Evolutionary conservation across 2,113 vertebrate genomes (phyloP), one percentile per base, ranked within the genome.

Genomic region (Lucifuga dentata): DNA sequence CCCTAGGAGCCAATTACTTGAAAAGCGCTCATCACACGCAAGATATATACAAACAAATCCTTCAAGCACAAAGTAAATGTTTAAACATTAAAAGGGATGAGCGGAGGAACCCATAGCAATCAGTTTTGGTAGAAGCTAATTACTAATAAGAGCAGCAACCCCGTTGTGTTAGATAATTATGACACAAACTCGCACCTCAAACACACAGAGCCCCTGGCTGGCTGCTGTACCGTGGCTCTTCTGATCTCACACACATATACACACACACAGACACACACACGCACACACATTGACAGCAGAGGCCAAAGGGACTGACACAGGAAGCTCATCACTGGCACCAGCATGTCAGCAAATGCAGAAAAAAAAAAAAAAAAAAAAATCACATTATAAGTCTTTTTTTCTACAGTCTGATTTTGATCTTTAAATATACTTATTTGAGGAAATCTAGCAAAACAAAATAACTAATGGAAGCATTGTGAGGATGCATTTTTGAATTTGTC

Each of bases 1-100:
- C 97, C 97, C 90, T 80, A 97, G 97, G 97, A 98, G 91, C 97
- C 96, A 97, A 98, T 98, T 98, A 98, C 92, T 93, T 93, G 94
- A 94, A 95, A 95, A 96, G 93, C 94, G 93, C 95, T 97, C 96
- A 96, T 97, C 95, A 94, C 93, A 95, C 92, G 81, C 92, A 90
- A 94, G 94, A 95, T 97, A 98, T 95, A 96, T 92, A 97, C 95
- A 97, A 97, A 98, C 96, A 98, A 98, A 96, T 95, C 96, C 94
- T 98, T 97, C 95, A 97, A 96, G 95, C 96, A 97, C 95, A 96
- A 95, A 97, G 95, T 94, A 95, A 97, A 94, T 96, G 95, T 94
- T 98, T 94, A 94, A 96, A 95, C 95, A 97, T 96, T 95, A 96
- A 96, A 93, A 96, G 94, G 94, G 92, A 94, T 80, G 92, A 91